Conservation (phyloP, 2,888 invertebrate species). For the Empis livida region DNA sequence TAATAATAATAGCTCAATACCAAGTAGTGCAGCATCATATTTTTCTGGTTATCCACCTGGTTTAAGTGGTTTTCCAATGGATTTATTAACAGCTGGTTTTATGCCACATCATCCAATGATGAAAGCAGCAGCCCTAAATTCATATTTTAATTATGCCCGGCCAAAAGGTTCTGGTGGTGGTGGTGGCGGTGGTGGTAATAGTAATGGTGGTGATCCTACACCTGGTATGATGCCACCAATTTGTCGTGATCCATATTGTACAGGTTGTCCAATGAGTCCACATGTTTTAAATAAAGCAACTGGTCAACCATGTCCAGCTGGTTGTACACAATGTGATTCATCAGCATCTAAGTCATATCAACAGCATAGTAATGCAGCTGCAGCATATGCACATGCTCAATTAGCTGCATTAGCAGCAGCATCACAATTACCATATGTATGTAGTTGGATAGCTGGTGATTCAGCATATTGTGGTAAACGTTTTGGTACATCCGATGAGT, state of each 20-base stretch:
- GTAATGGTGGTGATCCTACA: constrained; percentile 24
- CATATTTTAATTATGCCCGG: constrained; percentile 75
- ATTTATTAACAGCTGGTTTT: constrained; percentile 59
- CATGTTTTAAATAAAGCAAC: constrained; percentile 50
- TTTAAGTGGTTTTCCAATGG: constrained; percentile 46
- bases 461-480: constrained; percentile 81
- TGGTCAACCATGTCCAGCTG: constrained; percentile 62
- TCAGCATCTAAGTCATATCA: constrained; percentile 34
- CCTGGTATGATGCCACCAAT: constrained; percentile 53
- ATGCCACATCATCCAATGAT: constrained; percentile 60
- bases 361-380: constrained; percentile 48
- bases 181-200: constrained; percentile 17
- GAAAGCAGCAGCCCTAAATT: constrained; percentile 59
- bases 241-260: constrained; percentile 85
- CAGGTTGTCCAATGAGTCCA: constrained; percentile 77
- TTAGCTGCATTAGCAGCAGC: constrained; percentile 69
- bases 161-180: constrained; percentile 47
- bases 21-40: constrained; percentile 30
- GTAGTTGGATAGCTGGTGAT: constrained; percentile 82
- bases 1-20: constrained; percentile 10
- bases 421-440: constrained; percentile 71
- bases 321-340: constrained; percentile 73
- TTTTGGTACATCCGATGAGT: constrained; percentile 73
- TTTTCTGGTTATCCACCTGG: constrained; percentile 51
- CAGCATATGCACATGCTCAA: constrained; percentile 68